Conservation (phyloP, 2,797 vertebrate species). For the Liparis tanakae region DNA sequence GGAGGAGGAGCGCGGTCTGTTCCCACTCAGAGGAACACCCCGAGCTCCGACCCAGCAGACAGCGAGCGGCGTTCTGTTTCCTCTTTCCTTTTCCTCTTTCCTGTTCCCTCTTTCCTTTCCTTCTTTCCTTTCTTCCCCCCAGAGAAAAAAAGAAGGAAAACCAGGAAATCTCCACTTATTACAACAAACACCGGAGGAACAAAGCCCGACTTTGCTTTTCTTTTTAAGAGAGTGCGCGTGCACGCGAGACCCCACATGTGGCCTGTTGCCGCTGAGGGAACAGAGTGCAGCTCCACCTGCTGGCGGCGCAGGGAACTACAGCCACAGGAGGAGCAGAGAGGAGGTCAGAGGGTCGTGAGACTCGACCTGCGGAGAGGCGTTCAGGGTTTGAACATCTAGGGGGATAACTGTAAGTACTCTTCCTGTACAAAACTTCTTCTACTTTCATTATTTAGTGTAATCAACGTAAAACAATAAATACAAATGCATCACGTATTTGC, state of each 20-base stretch:
- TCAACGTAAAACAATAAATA: no score
- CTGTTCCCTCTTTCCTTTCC: conserved; percentile 36
- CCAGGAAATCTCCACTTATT: conserved; percentile 94
- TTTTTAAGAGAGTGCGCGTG: conserved; percentile 44
- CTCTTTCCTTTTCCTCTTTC: conserved; percentile 36
- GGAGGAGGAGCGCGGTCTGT: conserved; percentile 71
- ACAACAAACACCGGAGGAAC: conserved; percentile 88
- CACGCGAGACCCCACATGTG: conserved; percentile 57
- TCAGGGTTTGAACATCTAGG: no score
- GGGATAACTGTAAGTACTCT: no score
- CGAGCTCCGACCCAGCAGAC: conserved; percentile 72
- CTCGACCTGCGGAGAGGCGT: no score
- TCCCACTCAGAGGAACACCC: conserved; percentile 73
- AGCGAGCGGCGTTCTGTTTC: conserved; percentile 45
- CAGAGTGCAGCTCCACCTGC: conserved; percentile 85
- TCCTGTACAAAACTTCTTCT: no score
- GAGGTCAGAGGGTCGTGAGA: conserved; percentile 14
- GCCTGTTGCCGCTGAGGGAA: conserved; percentile 56
- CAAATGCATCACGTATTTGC: no score
- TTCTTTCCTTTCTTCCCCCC: conserved; percentile 10
- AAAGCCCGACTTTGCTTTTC: conserved; percentile 68
- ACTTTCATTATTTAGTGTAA: no score
- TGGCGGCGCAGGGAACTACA: conserved; percentile 57
- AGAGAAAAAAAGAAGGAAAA: conserved; percentile 72
- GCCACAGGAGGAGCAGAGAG: background rate